A percentile compares a stretch with the other conserved stretches of the same genome.
Evolutionary conservation across 2,797 vertebrate genomes (phyloP).

Genomic region (Podarcis lilfordi): DNA sequence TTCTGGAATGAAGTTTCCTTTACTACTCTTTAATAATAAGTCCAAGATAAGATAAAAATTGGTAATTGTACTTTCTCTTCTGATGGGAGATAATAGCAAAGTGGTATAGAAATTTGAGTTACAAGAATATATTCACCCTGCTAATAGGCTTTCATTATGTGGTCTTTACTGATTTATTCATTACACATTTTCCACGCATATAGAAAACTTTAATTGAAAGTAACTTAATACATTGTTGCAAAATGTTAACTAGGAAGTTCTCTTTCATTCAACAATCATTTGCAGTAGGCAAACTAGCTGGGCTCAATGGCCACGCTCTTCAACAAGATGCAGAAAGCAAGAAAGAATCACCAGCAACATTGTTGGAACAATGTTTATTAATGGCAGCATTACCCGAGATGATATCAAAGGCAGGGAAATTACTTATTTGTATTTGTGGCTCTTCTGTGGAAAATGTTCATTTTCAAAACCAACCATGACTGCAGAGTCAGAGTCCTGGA

Average conservation of each 20-base stretch:
- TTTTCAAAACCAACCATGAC: conserved; percentile 23
- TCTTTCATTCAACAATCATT: conserved; percentile 73
- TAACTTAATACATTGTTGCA: conserved; percentile 80
- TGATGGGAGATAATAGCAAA: conserved; percentile 83
- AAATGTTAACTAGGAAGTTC: conserved; percentile 76
- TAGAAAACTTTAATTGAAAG: conserved; percentile 83
- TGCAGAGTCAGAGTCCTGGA: conserved; percentile 14
- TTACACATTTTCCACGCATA: conserved; percentile 76
- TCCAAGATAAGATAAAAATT: conserved; percentile 83
- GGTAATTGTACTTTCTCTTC: conserved; percentile 83
- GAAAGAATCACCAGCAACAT: conserved; percentile 40
- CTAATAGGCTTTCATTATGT: conserved; percentile 84
- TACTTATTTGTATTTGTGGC: conserved; percentile 59
- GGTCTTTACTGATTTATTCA: conserved; percentile 80
- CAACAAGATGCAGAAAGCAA: conserved; percentile 54
- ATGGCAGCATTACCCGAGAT: conserved; percentile 28
- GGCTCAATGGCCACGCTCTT: conserved; percentile 61
- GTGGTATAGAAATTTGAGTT: conserved; percentile 81
- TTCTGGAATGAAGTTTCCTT: conserved; percentile 83
- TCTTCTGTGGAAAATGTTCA: conserved; percentile 50
- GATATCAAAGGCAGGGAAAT: conserved; percentile 45
- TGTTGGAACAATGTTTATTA: conserved; percentile 51
- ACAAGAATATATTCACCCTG: conserved; percentile 81
- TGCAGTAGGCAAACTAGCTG: conserved; percentile 58
- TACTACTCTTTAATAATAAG: conserved; percentile 81